These are phyloP conservation scores for Achroia grisella DNA, from an alignment of 1,140 invertebrate species.

Conservation along the genomic window DNA sequence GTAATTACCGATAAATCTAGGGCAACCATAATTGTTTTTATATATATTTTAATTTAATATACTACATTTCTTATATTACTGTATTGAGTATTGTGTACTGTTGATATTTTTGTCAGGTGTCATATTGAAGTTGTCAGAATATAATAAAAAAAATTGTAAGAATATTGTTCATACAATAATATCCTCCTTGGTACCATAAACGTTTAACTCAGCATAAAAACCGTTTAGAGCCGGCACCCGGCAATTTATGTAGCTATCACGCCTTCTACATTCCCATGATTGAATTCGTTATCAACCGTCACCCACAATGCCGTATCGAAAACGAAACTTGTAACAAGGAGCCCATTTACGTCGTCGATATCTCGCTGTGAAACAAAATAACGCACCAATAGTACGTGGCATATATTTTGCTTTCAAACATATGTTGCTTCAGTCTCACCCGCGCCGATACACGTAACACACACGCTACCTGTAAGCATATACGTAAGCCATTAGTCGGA, in stretches of 20 bases:
- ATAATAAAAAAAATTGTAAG: too few relatives aligned
- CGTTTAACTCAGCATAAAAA: conserved; percentile 4
- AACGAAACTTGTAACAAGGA: conserved; percentile 33
- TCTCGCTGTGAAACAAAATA: conserved; percentile 40
- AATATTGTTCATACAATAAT: too few relatives aligned
- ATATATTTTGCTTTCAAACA: conserved; percentile 20
- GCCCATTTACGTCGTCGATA: conserved; percentile 33
- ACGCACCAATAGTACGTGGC: conserved; percentile 18
- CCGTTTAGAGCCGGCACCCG: conserved; percentile 11
- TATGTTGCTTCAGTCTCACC: conserved; percentile 22
- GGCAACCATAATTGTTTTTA: conserved; percentile 10
- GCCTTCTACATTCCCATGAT: conserved; percentile 24
- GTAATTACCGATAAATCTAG: conserved; percentile 24
- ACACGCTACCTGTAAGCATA: conserved; percentile 20
- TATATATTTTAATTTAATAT: too few relatives aligned
- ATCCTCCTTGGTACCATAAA: too few relatives aligned
- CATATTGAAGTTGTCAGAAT: not conserved
- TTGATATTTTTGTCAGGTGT: conserved; percentile 4
- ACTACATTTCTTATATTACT: too few relatives aligned
- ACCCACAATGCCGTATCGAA: conserved; percentile 28
- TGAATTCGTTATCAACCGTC: conserved; percentile 44
- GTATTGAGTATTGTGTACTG: too few relatives aligned
- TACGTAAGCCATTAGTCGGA: conserved; percentile 22
- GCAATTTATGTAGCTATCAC: not conserved
- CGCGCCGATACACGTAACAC: conserved; percentile 19